These are phyloP conservation scores for Unio pictorum DNA, from an alignment of 2,888 invertebrate species.

Conservation along the genomic window DNA sequence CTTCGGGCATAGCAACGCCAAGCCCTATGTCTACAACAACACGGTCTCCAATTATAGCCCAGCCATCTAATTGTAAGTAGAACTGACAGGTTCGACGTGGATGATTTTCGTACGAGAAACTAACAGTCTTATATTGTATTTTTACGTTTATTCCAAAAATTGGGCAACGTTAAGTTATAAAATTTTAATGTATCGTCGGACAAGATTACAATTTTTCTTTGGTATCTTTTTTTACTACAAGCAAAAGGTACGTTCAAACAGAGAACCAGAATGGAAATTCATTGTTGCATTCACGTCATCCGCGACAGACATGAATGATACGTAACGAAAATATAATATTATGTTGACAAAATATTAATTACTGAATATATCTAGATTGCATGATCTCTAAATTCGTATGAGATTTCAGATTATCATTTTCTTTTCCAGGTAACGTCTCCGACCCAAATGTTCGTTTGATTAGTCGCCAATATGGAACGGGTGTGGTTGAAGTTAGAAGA, in stretches of 20 bases:
- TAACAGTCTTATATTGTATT: no score
- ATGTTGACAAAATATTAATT: background rate
- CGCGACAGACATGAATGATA: no score
- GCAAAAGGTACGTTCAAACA: no score
- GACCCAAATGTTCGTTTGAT: conserved; percentile 45
- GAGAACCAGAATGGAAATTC: no score
- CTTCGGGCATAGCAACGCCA: conserved; percentile 19
- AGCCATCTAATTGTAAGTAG: conserved; percentile 44
- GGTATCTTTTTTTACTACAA: no score
- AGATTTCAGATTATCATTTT: background rate
- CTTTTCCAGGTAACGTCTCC: conserved; percentile 21
- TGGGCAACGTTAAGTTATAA: no score
- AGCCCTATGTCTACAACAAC: conserved; percentile 30
- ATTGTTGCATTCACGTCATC: no score
- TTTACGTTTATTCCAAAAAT: no score
- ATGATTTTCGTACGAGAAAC: no score
- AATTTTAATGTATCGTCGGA: no score
- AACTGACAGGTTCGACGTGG: conserved; percentile 3
- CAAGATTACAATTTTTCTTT: no score
- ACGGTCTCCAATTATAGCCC: conserved; percentile 26
- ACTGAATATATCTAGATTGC: background rate
- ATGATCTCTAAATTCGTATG: background rate
- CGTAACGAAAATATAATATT: no score
- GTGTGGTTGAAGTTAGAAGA: conserved; percentile 49
- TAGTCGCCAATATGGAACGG: conserved; percentile 34